Evolutionary conservation across 2,888 invertebrate genomes (phyloP), one percentile per base, ranked within the genome.

Genomic region (Tortricodes alternella): DNA sequence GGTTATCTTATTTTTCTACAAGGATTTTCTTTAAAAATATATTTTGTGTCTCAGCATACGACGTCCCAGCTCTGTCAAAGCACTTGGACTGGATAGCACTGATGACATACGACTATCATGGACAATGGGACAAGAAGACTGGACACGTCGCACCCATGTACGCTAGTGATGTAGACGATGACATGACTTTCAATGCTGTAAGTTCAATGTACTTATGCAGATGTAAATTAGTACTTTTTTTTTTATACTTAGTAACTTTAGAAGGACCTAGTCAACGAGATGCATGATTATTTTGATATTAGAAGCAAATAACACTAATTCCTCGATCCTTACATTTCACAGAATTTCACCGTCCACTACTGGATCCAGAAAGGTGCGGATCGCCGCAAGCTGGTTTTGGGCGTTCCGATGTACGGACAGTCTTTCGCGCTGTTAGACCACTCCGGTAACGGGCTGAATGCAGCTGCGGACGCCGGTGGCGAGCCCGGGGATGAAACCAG

Each of bases 71-170:
- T 0, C 74, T 97, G n/a, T 93, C 95, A 0, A 86, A 92, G 59
- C 94, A 96, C 73, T 91, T 97, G 58, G 96, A 97, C 77, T 97
- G 97, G 96, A 96, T 98, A 63, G 94, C 97, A 0, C 94, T 98
- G 0, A 97, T 98, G 97, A 93, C 96, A 0, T 97, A 97, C 73
- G 97, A 98, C 73, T 97, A 95, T 73, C 97, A 97, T 68, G 97
- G 97, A 0, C 96, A 97, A 71, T 97, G 97, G 97, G 97, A 97
- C 71, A 96, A 96, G 78, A 94, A 94, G 65, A 97, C 97, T 0
- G 97, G 97, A 0, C 97, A 98, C 74, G 94, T 97, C 2, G 95
- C 97, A 0, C 97, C 97, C 1, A 95, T 98, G 93, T 97, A 96
- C 65, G 90, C 89, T 1, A 94, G 95, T 73, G 95, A 95, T 0